Conservation (phyloP, 2,113 vertebrate species). For the Mormoops blainvillei region DNA sequence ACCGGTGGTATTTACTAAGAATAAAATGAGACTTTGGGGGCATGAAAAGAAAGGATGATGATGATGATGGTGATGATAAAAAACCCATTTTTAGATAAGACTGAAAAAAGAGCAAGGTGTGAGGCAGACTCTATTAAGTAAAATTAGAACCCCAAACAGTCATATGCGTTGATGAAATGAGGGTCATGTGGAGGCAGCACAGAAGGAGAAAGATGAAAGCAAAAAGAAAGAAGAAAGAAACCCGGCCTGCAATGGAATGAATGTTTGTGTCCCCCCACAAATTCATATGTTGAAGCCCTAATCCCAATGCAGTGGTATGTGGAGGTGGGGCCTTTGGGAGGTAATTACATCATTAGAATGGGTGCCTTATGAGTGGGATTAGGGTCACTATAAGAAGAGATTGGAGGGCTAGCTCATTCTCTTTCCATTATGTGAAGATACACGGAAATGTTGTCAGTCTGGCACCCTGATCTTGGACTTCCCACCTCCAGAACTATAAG, state of each 20-base stretch:
- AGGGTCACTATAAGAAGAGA: not conserved
- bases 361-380: not conserved
- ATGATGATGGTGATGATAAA: not conserved
- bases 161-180: not conserved
- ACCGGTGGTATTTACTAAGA: not conserved
- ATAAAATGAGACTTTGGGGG: not conserved
- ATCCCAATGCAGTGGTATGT: not conserved
- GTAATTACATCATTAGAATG: not conserved
- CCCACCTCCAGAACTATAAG: not conserved
- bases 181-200: not conserved
- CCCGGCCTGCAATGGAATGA: not conserved
- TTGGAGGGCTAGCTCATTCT: not conserved
- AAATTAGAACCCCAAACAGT: not conserved
- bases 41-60: not conserved
- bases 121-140: not conserved
- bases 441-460: not conserved
- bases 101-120: not conserved
- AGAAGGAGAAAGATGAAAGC: not conserved
- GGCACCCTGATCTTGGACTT: not conserved
- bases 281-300: not conserved
- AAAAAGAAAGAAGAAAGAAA: not conserved
- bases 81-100: not conserved
- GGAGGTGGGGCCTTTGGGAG: not conserved
- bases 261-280: not conserved
- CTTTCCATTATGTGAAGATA: not conserved